phyloP scores from a whole-genome alignment of 2,113 vertebrate genomes.

The Nesogale talazaci region DNA sequence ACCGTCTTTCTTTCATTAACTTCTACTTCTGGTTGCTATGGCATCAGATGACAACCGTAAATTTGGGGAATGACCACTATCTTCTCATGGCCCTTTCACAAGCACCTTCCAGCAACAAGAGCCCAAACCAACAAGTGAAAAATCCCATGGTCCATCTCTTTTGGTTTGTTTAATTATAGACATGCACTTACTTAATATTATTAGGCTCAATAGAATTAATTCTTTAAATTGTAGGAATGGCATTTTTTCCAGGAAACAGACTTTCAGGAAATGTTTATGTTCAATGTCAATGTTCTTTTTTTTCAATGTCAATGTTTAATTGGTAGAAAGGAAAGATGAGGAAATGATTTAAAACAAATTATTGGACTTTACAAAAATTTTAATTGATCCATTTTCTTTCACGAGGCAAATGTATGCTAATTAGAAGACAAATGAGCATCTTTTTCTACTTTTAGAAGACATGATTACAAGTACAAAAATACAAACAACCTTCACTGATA shows the following conservation, averaged over 20 bases:
- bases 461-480: background rate
- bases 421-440: background rate
- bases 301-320: background rate
- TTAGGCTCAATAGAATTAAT: background rate
- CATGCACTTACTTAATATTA: background rate
- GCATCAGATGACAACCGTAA: slow-evolving; percentile 69
- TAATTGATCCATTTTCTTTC: background rate
- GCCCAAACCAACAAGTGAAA: slow-evolving; percentile 41
- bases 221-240: slow-evolving; percentile 1
- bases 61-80: slow-evolving; percentile 71
- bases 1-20: slow-evolving; percentile 69
- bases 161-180: background rate
- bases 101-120: slow-evolving; percentile 7
- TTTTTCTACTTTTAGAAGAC: background rate
- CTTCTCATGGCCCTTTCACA: slow-evolving; percentile 46
- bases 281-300: background rate
- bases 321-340: background rate
- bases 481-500: background rate
- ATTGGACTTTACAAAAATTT: background rate
- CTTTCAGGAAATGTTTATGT: background rate
- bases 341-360: background rate
- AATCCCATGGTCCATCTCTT: background rate
- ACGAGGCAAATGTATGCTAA: background rate
- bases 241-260: background rate
- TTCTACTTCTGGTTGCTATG: slow-evolving; percentile 73